A percentile compares a stretch with the other conserved stretches of the same genome.
Conservation (phyloP, 2,113 vertebrate genomes). For the Gobiocypris rarus region DNA sequence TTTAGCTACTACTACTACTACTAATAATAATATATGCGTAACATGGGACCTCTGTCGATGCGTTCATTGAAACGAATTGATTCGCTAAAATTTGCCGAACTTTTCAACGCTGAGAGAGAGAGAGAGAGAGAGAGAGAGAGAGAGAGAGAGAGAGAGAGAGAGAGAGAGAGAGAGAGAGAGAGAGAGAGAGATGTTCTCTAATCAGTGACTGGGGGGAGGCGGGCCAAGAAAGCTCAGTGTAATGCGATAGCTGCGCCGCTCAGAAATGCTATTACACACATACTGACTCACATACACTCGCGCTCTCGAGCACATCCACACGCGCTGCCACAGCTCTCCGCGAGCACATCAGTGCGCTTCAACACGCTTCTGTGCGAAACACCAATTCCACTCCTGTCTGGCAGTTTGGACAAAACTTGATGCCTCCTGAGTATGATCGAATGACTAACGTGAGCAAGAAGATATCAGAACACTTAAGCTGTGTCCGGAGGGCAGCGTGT, state of each 20-base stretch:
- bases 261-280: constrained; percentile 79
- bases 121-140: not conserved
- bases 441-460: constrained; percentile 1
- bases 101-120: not conserved
- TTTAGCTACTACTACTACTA: not conserved
- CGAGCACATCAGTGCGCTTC: constrained; percentile 27
- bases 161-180: constrained; percentile 20
- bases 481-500: constrained; percentile 15
- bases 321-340: constrained; percentile 2
- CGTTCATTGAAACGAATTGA: constrained; percentile 1
- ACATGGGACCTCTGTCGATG: not conserved
- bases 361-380: constrained; percentile 34
- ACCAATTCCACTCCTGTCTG: not conserved
- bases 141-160: constrained; percentile 15
- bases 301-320: constrained; percentile 7
- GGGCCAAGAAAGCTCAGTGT: constrained; percentile 81
- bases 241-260: constrained; percentile 83
- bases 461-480: constrained; percentile 15
- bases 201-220: constrained; percentile 77
- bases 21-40: not conserved
- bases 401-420: constrained; percentile 35
- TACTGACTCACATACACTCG: constrained; percentile 56
- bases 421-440: constrained; percentile 13
- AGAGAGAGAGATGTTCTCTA: constrained; percentile 34
- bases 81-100: not conserved